These are phyloP conservation scores for Eueremaeus valkanovi DNA, from an alignment of 2,888 invertebrate genomes.

Conservation along the genomic window DNA sequence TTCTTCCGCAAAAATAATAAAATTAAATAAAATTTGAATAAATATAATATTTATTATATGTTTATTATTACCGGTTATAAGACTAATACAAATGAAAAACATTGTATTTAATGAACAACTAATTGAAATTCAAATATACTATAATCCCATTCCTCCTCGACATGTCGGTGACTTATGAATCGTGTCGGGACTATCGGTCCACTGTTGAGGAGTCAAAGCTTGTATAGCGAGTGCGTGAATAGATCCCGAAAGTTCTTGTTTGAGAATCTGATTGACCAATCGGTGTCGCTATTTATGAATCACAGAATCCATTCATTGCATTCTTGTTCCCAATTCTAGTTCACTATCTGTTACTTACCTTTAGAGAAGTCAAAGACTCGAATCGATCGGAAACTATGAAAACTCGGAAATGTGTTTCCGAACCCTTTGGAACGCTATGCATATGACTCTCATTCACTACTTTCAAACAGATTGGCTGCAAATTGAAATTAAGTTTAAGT, in stretches of 20 bases:
- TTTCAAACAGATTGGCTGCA: slow-evolving; percentile 23
- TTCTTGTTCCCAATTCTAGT: too few species aligned
- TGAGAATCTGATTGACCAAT: slow-evolving; percentile 30
- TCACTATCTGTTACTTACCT: slow-evolving; percentile 19
- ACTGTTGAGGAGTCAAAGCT: slow-evolving; percentile 36
- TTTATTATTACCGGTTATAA: too few species aligned
- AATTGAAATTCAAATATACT: background rate
- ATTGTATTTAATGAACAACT: background rate
- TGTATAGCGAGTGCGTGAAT: slow-evolving; percentile 41
- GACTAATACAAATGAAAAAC: too few species aligned
- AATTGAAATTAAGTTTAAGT: background rate
- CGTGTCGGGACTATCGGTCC: slow-evolving; percentile 19
- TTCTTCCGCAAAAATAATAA: too few species aligned
- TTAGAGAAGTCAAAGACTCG: slow-evolving; percentile 23
- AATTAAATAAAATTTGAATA: too few species aligned
- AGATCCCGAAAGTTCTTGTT: slow-evolving; percentile 16
- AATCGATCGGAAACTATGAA: slow-evolving; percentile 38
- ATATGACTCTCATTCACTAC: slow-evolving; percentile 40
- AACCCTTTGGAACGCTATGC: slow-evolving; percentile 40
- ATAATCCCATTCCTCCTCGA: slow-evolving; percentile 36
- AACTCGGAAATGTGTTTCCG: slow-evolving; percentile 41
- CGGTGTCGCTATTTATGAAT: slow-evolving; percentile 38
- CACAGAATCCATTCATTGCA: background rate
- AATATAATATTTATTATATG: too few species aligned
- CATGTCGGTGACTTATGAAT: slow-evolving; percentile 34